Conservation (phyloP, 2,797 vertebrate genomes). For the Poecile montanus region DNA sequence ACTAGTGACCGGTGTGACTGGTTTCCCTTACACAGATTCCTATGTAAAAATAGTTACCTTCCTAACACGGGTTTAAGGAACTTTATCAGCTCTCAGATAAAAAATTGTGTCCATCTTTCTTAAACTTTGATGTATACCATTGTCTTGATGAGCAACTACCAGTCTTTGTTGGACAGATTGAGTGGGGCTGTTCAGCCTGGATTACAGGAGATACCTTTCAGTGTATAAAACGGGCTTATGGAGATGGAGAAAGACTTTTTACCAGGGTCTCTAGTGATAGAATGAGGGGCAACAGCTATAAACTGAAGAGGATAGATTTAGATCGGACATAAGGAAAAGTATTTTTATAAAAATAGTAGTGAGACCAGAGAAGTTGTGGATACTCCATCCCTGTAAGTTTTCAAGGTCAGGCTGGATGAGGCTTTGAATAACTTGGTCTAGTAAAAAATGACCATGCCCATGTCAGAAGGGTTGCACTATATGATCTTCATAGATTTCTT, state of each 20-base stretch:
- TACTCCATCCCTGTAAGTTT: background rate
- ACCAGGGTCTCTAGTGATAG: background rate
- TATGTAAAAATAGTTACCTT: background rate
- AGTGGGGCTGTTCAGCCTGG: background rate
- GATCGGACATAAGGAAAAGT: background rate
- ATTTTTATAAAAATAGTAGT: background rate
- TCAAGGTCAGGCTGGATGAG: background rate
- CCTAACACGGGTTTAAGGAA: background rate
- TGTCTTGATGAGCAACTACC: background rate
- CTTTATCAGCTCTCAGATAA: background rate
- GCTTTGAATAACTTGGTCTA: background rate
- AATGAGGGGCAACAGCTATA: background rate
- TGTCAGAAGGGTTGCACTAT: background rate
- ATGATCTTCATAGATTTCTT: background rate
- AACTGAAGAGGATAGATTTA: background rate
- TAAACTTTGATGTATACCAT: background rate
- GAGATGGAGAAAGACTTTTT: background rate
- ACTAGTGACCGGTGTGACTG: background rate
- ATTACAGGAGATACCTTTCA: background rate
- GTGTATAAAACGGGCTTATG: background rate
- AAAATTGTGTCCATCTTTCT: background rate
- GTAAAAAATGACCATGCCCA: background rate
- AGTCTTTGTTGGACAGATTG: background rate
- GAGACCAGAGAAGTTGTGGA: background rate
- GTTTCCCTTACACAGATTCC: rapidly evolving